Base-by-base conservation (phyloP, 2,113 vertebrate genomes). In the Scalopus aquaticus region DNA sequence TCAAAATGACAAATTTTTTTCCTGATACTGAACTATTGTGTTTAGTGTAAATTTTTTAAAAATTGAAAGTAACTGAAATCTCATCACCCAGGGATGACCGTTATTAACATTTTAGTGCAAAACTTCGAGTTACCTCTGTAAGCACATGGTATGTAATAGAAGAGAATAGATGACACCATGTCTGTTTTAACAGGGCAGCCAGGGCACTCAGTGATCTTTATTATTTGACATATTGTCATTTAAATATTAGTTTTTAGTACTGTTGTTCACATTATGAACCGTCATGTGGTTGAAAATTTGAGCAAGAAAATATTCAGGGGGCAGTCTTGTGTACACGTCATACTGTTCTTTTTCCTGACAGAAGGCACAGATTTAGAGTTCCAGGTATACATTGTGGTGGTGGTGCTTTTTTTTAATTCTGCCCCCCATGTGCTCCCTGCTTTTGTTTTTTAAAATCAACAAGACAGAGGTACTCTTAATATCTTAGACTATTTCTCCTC, bases 1-100 rank as follows among this genome's bases (percentile, higher is more conserved):
- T 69, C 39, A 62, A 89, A 93, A 54, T 51, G n/a, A 80, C 90
- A 91, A 74, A 46, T 37, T 49, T 91, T 94, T 90, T 88, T 94
- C 78, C 77, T 86, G 46, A 64, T 79, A 42, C 39, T 70, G 78
- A 87, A 16, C 32, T 76, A 70, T 46, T 12, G 8, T 83, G 72
- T 70, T 80, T 90, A 72, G 9, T 79, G 8, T 77, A 46, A 26
- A 77, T 82, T 77, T 58, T 62, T n/a, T 15, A 58, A 49, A 35
- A 77, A 24, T 51, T 58, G 44, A 81, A 80, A 90, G 8, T 90
- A 49, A 73, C 60, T 94, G 79, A 60, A 54, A 35, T 85, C 44
- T 90, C 30, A 22, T 87, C 26, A 24, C 37, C n/a, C 30, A 72
- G 74, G 79, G 49, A 46, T 60, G 44, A 70, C 37, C 46, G 12